phyloP scores from a whole-genome alignment of 2,797 vertebrate genomes.

The Moxostoma hubbsi region DNA sequence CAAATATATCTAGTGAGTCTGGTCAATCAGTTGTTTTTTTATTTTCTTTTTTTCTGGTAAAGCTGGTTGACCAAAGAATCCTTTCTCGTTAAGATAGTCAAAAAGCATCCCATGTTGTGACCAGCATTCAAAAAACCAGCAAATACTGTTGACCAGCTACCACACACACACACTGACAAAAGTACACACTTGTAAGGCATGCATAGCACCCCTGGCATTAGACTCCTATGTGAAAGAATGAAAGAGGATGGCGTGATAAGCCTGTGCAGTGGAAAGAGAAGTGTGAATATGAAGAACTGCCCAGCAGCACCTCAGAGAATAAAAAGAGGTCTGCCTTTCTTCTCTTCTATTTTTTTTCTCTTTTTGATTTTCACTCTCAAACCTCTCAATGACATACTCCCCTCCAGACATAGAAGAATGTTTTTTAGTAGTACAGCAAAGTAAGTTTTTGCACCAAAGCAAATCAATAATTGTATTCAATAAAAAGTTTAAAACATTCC shows the following conservation, averaged over 20 bases:
- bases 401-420: constrained; percentile 12
- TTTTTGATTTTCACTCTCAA: constrained; percentile 11
- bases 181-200: constrained; percentile 34
- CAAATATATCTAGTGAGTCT: too few species aligned
- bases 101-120: too few species aligned
- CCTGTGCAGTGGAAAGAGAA: neutral
- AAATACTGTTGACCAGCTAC: too few species aligned
- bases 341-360: constrained; percentile 21
- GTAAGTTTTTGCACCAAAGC: too few species aligned
- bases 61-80: too few species aligned
- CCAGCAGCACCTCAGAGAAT: constrained; percentile 39
- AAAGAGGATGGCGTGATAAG: constrained; percentile 36
- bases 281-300: constrained; percentile 20
- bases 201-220: constrained; percentile 28
- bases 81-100: too few species aligned
- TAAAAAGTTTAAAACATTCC: too few species aligned
- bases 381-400: constrained; percentile 23
- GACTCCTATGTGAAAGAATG: neutral
- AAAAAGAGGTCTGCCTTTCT: constrained; percentile 24
- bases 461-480: too few species aligned
- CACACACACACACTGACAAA: constrained; percentile 23
- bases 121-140: too few species aligned
- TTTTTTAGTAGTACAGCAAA: too few species aligned
- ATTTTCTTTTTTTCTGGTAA: too few species aligned
- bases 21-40: too few species aligned